Evolutionary conservation across 2,797 vertebrate species (phyloP).

Genomic region (Hippopotamyrus pictus): DNA sequence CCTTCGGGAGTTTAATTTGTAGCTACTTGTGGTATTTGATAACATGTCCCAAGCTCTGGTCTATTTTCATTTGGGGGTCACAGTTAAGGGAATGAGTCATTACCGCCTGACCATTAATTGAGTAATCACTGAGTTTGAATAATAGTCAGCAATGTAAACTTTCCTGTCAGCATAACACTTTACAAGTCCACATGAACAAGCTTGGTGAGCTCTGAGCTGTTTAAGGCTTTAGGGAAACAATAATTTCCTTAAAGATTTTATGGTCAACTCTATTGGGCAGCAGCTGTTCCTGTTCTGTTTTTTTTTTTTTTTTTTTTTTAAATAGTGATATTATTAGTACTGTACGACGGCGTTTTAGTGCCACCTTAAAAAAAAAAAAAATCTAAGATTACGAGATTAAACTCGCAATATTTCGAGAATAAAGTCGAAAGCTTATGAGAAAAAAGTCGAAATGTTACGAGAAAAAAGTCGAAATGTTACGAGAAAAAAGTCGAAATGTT

Average conservation of each 20-base stretch:
- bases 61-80: background rate
- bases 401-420: no score
- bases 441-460: no score
- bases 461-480: no score
- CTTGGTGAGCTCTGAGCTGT: background rate
- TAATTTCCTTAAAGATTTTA: background rate
- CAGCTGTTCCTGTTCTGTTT: background rate
- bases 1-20: background rate
- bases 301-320: background rate
- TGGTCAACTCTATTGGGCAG: background rate
- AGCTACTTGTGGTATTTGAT: background rate
- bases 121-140: background rate
- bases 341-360: no score
- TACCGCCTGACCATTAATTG: background rate
- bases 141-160: background rate
- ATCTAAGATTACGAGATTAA: no score
- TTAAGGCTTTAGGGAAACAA: background rate
- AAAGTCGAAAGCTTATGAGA: no score
- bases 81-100: background rate
- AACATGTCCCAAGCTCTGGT: background rate
- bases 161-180: background rate
- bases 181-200: background rate
- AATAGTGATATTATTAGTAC: background rate
- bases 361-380: no score
- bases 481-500: no score